These are phyloP conservation scores for Aphodius granarius DNA, from an alignment of 2,888 invertebrate genomes.

Conservation along the genomic window DNA sequence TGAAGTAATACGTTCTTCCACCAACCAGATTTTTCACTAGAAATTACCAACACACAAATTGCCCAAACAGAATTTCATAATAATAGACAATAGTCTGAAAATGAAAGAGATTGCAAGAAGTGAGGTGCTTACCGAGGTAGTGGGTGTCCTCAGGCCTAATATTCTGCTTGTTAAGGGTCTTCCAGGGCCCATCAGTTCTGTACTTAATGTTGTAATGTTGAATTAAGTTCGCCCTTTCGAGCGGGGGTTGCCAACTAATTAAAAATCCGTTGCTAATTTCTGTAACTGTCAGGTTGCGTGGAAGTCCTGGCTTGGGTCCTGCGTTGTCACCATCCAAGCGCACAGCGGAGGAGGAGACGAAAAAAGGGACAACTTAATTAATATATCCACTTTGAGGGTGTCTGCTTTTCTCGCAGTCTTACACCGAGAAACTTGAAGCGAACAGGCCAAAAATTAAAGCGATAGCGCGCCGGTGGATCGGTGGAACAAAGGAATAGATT, in stretches of 20 bases:
- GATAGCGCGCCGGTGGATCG: neutral
- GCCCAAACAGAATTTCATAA: too few relatives aligned
- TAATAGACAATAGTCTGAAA: neutral
- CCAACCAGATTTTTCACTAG: slow-evolving; percentile 89
- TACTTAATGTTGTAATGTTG: slow-evolving; percentile 92
- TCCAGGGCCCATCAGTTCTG: slow-evolving; percentile 87
- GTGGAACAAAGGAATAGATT: neutral
- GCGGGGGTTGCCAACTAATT: slow-evolving; percentile 86
- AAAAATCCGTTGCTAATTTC: slow-evolving; percentile 89
- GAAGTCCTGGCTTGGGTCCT: slow-evolving; percentile 93
- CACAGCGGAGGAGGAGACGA: neutral
- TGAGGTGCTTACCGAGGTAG: slow-evolving; percentile 68
- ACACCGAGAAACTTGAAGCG: neutral
- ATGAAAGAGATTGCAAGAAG: neutral
- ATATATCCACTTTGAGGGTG: neutral
- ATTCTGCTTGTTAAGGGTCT: slow-evolving; percentile 83
- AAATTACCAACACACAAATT: too few relatives aligned
- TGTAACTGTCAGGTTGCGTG: slow-evolving; percentile 86
- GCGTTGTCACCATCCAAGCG: slow-evolving; percentile 20
- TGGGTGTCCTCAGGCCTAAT: slow-evolving; percentile 88
- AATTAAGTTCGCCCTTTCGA: slow-evolving; percentile 78
- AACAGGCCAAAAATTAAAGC: neutral
- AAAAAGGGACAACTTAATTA: neutral
- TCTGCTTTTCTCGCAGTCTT: neutral
- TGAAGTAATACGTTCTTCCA: slow-evolving; percentile 89